Evolutionary conservation across 2,797 vertebrate species (phyloP).

Genomic region (Gallinago nigripennis): DNA sequence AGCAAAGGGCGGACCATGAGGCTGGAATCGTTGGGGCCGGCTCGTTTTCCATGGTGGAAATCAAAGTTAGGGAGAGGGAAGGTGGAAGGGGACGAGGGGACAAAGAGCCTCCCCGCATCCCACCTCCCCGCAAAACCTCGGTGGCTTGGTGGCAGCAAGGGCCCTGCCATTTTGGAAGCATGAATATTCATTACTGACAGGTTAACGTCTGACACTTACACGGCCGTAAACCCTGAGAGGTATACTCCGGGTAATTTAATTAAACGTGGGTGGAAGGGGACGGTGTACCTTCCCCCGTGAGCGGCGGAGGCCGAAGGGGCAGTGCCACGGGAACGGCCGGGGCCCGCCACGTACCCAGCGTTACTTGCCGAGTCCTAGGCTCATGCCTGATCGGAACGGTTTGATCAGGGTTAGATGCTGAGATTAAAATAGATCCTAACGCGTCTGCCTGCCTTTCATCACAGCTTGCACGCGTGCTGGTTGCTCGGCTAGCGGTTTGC

Average conservation of each 20-base stretch:
- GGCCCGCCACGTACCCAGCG: neutral
- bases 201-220: neutral
- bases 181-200: conserved; percentile 33
- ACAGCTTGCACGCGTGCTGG: neutral
- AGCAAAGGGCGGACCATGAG: neutral
- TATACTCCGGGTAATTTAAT: conserved; percentile 31
- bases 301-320: neutral
- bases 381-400: neutral
- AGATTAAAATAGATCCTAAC: conserved; percentile 46
- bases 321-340: neutral
- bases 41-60: conserved; percentile 6
- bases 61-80: neutral
- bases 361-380: rapidly evolving
- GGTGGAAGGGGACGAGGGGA: neutral
- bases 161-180: conserved; percentile 5
- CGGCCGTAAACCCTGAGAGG: conserved; percentile 18
- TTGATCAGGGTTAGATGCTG: conserved; percentile 34
- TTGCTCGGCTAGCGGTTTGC: neutral
- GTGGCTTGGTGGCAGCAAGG: neutral
- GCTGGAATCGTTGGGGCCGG: neutral
- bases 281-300: rapidly evolving
- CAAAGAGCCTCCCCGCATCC: neutral
- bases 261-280: conserved; percentile 17
- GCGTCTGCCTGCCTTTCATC: conserved; percentile 32
- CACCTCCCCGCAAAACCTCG: neutral